Evolutionary conservation across 53 echinoderm and acorn worm genomes (phyloP), one percentile per base, ranked within the genome.

Genomic region (Stichopus horrens): DNA sequence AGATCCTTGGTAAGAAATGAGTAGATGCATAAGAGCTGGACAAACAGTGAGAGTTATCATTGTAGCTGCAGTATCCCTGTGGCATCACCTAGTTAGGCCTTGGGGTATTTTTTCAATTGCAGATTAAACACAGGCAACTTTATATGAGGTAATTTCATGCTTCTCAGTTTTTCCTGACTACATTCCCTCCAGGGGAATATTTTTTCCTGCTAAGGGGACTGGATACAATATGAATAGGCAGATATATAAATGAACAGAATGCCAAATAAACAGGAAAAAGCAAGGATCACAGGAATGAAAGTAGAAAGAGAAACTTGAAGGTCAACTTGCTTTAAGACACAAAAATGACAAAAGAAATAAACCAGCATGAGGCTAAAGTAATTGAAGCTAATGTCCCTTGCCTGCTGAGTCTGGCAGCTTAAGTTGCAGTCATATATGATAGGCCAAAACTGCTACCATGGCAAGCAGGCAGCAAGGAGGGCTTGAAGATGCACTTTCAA

Each of bases 351-450:
- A 76, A 78, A 51, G 52, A 54, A 78, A 57, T 58, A 56, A 63
- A 65, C 59, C 85, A 85, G 85, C 85, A 65, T 85, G 85, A 51
- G 85, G 52, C 85, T 85, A 85, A 52, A 67, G 65, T 85, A 85
- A 85, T 85, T 85, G 85, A 85, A 67, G 66, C n/a, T 85, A 85
- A 66, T 85, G 68, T 85, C 68, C 66, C 68, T 19, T 21, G 52
- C 85, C 57, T 52, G 85, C 85, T 85, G 85, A 51, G 85, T 37
- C 21, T 19, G 52, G 56, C 80, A 20, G 14, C 80, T 80, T 57
- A 80, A 56, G 56, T 80, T 80, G 16, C 80, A 57, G 22, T 66
- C 22, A 75, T 7, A 22, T 20, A 22, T 18, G 8, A 75, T 51
- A 75, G 11, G 67, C 11, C 11, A 66, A 18, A 23, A 75, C 20